A percentile compares a stretch with the other conserved stretches of the same genome.
Conservation (phyloP, 2,113 vertebrate genomes). For the Anoura caudifer region DNA sequence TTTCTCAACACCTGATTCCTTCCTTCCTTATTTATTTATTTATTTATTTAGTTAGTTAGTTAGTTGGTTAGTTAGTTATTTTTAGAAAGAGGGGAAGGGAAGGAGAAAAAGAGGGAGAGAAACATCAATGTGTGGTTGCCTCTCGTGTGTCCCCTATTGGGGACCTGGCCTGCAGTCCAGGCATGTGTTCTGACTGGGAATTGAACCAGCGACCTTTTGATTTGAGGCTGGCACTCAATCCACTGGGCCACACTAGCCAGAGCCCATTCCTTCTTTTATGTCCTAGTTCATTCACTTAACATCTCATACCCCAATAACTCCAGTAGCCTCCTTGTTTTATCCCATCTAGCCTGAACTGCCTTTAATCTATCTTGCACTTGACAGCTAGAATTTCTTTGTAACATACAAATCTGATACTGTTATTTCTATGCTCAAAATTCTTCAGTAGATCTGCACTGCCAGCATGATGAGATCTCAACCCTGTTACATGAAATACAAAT, state of each 20-base stretch:
- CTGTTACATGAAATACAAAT: neutral
- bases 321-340: neutral
- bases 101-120: too few relatives aligned
- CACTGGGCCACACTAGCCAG: too few relatives aligned
- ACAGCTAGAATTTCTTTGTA: neutral
- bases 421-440: neutral
- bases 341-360: neutral
- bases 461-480: neutral
- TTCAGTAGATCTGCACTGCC: neutral
- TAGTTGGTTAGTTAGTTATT: too few relatives aligned
- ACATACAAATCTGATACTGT: slow-evolving; percentile 15
- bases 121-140: too few relatives aligned
- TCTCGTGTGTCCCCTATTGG: too few relatives aligned
- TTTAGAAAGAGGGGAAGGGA: too few relatives aligned
- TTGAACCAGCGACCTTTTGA: too few relatives aligned
- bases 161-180: too few relatives aligned
- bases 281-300: neutral
- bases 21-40: too few relatives aligned
- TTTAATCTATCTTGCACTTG: neutral
- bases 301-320: neutral
- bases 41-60: too few relatives aligned
- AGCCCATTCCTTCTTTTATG: neutral
- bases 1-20: neutral
- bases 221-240: too few relatives aligned
- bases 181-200: too few relatives aligned